Evolutionary conservation across 2,888 invertebrate species (phyloP).

Genomic region (Drosophila engyochracea): DNA sequence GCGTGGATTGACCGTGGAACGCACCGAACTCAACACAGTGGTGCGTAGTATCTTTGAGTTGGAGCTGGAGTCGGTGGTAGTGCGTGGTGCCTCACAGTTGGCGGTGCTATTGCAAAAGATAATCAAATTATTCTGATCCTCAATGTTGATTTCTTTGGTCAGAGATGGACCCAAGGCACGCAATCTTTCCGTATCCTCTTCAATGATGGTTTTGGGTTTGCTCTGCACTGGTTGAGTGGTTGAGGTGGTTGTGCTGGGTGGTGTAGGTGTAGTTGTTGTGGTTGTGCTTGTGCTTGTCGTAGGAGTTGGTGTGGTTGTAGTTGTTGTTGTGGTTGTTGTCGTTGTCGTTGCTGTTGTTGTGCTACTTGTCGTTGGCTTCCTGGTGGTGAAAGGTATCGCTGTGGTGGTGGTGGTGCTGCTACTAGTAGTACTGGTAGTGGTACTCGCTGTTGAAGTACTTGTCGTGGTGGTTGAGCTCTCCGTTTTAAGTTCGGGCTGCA

Average conservation of each 20-base stretch:
- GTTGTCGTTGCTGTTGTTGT: conserved; percentile 5
- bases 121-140: conserved; percentile 83
- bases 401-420: conserved; percentile 16
- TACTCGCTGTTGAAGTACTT: conserved; percentile 19
- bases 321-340: conserved; percentile 22
- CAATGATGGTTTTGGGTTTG: conserved; percentile 64
- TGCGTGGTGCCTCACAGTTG: conserved; percentile 63
- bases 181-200: conserved; percentile 76
- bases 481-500: conserved; percentile 21
- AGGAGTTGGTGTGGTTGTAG: conserved; percentile 22
- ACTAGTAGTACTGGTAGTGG: conserved; percentile 13
- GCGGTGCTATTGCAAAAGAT: conserved; percentile 85
- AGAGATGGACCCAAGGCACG: conserved; percentile 77
- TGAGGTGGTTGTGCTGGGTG: conserved; percentile 35
- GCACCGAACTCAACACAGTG: conserved; percentile 86
- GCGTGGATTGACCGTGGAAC: conserved; percentile 82
- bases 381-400: conserved; percentile 12
- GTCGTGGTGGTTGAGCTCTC: conserved; percentile 4
- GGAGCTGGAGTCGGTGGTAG: conserved; percentile 84
- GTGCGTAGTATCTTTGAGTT: conserved; percentile 86
- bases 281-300: conserved; percentile 27
- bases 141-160: conserved; percentile 78
- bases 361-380: conserved; percentile 24
- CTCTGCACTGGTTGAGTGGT: conserved; percentile 21
- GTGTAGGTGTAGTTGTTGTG: conserved; percentile 15